These are phyloP conservation scores for Cordilura impudica DNA, from an alignment of 2,888 invertebrate genomes.

Conservation along the genomic window DNA sequence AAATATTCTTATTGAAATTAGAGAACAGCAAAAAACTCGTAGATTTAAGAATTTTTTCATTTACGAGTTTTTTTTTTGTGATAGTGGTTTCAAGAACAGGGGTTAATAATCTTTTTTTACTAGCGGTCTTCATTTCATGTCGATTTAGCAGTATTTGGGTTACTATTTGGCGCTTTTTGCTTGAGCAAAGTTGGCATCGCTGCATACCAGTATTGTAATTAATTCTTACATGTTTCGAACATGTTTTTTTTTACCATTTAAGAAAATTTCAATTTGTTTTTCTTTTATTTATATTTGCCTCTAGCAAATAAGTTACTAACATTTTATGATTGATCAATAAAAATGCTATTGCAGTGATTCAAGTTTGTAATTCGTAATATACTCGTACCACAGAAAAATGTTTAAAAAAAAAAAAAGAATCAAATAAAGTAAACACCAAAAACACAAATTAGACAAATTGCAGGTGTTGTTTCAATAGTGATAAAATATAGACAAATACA, in stretches of 20 bases:
- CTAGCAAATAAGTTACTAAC: conserved; percentile 35
- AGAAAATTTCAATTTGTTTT: conserved; percentile 18
- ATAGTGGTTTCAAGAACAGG: too few relatives aligned
- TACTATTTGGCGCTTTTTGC: too few relatives aligned
- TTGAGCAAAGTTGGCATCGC: too few relatives aligned
- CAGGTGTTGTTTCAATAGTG: conserved; percentile 61
- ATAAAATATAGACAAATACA: conserved; percentile 60
- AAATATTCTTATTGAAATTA: too few relatives aligned
- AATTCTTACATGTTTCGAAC: conserved; percentile 46
- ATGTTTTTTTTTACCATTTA: conserved; percentile 41
- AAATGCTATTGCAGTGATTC: neutral
- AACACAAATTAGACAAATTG: conserved; percentile 32
- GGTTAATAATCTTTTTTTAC: too few relatives aligned
- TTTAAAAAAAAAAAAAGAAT: neutral
- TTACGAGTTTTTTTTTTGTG: too few relatives aligned
- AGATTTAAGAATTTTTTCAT: too few relatives aligned
- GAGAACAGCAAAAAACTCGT: too few relatives aligned
- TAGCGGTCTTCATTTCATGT: too few relatives aligned
- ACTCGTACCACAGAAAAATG: neutral
- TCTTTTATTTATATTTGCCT: conserved; percentile 33
- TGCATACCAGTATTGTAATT: conserved; percentile 38
- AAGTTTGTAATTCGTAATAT: conserved; percentile 36
- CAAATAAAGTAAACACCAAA: too few relatives aligned
- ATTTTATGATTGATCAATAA: conserved; percentile 59
- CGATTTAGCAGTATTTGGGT: too few relatives aligned